These are phyloP conservation scores for Cetoscarus ocellatus DNA, from an alignment of 2,797 vertebrate species.

Conservation along the genomic window DNA sequence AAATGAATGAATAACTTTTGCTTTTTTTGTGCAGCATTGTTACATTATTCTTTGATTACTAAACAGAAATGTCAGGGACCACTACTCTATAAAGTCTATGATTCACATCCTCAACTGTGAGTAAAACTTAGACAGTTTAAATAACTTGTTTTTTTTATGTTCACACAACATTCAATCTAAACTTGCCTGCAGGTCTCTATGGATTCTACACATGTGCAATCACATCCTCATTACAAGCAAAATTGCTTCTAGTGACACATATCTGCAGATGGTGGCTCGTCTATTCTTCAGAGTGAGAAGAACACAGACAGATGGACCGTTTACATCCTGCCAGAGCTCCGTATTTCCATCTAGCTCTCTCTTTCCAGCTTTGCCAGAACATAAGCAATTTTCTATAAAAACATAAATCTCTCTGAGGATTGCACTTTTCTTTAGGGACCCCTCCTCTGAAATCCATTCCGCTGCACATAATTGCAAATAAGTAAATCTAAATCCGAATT, in stretches of 20 bases:
- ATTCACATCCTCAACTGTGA: no score
- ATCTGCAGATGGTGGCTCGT: conserved; percentile 70
- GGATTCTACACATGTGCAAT: conserved; percentile 12
- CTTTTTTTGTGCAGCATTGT: no score
- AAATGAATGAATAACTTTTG: no score
- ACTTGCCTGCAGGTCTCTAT: neutral
- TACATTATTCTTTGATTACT: no score
- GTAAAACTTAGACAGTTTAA: no score
- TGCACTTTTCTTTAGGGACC: conserved; percentile 49
- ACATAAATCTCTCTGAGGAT: conserved; percentile 56
- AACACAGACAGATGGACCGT: conserved; percentile 75
- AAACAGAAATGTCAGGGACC: no score
- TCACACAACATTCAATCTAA: neutral
- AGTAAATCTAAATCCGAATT: conserved; percentile 54
- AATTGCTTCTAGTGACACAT: conserved; percentile 47
- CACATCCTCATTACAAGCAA: conserved; percentile 12
- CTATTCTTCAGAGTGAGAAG: conserved; percentile 50
- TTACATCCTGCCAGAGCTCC: conserved; percentile 75
- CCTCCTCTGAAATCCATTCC: conserved; percentile 46
- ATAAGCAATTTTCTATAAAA: conserved; percentile 64
- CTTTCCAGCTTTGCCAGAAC: conserved; percentile 58
- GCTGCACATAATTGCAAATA: conserved; percentile 59
- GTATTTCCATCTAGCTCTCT: conserved; percentile 60
- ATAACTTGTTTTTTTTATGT: no score
- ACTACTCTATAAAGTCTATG: no score